Evolutionary conservation across 2,797 vertebrate species (phyloP).

Genomic region (Macrochelys suwanniensis): DNA sequence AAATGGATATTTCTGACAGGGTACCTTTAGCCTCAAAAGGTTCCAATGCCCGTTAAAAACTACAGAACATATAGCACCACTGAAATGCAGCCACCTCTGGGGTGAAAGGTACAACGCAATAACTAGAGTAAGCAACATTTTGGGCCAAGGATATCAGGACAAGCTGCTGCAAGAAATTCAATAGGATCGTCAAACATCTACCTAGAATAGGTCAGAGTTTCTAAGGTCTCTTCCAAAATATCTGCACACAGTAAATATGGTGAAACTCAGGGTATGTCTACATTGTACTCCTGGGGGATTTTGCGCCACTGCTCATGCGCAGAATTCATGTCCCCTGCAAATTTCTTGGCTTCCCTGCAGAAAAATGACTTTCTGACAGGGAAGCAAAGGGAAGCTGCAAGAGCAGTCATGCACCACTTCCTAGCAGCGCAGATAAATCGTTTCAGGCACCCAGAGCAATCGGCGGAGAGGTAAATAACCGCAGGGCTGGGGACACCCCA

Average conservation of each 20-base stretch:
- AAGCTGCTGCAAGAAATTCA: background rate
- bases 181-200: background rate
- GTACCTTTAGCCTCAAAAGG: background rate
- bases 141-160: background rate
- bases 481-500: too few relatives aligned
- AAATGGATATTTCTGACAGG: background rate
- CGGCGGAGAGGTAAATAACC: too few relatives aligned
- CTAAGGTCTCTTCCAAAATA: background rate
- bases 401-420: too few relatives aligned
- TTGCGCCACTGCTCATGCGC: too few relatives aligned
- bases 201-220: background rate
- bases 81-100: background rate
- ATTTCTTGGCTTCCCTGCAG: too few relatives aligned
- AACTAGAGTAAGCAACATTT: background rate
- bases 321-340: too few relatives aligned
- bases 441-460: too few relatives aligned
- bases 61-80: background rate
- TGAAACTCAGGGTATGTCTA: background rate
- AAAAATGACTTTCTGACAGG: too few relatives aligned
- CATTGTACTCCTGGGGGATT: too few relatives aligned
- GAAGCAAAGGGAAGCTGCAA: too few relatives aligned
- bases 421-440: too few relatives aligned
- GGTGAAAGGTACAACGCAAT: background rate
- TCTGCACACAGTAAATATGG: background rate
- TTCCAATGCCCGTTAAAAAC: background rate